Evolutionary conservation across 2,797 vertebrate genomes (phyloP).

Genomic region (Cossypha polioptera): DNA sequence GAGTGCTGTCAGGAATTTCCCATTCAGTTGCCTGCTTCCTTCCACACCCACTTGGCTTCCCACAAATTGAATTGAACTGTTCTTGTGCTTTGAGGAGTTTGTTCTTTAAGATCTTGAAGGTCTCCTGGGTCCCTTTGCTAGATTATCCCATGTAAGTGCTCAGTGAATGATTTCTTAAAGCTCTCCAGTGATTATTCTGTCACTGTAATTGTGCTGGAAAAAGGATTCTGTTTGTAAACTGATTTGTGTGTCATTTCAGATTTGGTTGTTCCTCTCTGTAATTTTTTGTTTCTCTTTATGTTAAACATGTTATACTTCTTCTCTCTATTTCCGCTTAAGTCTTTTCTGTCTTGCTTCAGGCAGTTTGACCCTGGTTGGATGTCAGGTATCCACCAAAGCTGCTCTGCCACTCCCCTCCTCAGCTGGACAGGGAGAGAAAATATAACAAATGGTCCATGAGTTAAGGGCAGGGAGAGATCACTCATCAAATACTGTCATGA

Average conservation of each 20-base stretch:
- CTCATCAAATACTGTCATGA: not conserved
- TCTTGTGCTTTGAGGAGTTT: conserved; percentile 22
- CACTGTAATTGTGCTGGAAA: conserved; percentile 21
- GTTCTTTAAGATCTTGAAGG: conserved; percentile 41
- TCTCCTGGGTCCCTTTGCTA: conserved; percentile 39
- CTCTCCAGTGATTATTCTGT: conserved; percentile 52
- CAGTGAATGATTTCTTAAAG: conserved; percentile 50
- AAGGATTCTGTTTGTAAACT: conserved; percentile 49
- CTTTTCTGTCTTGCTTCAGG: not conserved
- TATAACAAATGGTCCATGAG: not conserved
- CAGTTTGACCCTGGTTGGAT: not conserved
- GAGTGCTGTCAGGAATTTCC: conserved; percentile 38
- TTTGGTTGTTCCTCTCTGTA: conserved; percentile 22
- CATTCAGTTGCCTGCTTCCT: not conserved
- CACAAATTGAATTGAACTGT: not conserved
- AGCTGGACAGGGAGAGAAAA: not conserved
- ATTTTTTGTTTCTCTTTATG: conserved; percentile 35
- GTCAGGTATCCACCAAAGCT: not conserved
- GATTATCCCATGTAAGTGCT: conserved; percentile 47
- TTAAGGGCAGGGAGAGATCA: not conserved
- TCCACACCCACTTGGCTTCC: not conserved
- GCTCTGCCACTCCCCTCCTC: not conserved
- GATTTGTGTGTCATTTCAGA: conserved; percentile 34
- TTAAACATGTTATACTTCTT: conserved; percentile 1
- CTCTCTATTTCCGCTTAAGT: not conserved